Percentiles rank a stretch among this genome's conserved stretches.
Conservation (phyloP, 2,888 invertebrate species). For the Apantesis nais region DNA sequence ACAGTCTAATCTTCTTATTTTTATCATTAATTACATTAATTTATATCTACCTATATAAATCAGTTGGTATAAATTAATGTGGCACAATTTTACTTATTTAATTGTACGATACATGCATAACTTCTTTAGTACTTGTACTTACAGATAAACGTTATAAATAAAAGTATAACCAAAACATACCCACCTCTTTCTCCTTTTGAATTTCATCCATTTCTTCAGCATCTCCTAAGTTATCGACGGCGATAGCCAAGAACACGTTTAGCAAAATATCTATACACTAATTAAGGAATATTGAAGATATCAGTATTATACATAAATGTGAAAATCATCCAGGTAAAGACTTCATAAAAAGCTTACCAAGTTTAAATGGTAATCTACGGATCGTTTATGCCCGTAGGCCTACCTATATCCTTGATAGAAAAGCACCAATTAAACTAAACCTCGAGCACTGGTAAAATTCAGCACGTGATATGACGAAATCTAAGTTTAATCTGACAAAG, state of each 20-base stretch:
- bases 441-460: not conserved
- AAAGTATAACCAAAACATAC: slow-evolving; percentile 9
- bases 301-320: not conserved
- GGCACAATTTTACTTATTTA: not conserved
- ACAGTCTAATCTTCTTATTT: not conserved
- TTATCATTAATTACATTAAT: too few species aligned
- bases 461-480: not conserved
- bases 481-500: slow-evolving; percentile 74
- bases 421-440: not conserved
- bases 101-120: not conserved
- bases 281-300: slow-evolving; percentile 42
- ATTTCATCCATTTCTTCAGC: slow-evolving; percentile 98
- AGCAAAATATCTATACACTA: slow-evolving; percentile 93
- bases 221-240: slow-evolving; percentile 99
- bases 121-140: not conserved
- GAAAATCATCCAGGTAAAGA: not conserved
- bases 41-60: too few species aligned
- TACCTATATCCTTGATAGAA: too few species aligned
- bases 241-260: slow-evolving; percentile 99
- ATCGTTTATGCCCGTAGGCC: too few species aligned
- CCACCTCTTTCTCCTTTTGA: slow-evolving; percentile 94
- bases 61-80: not conserved
- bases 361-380: not conserved
- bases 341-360: not conserved
- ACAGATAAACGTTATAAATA: not conserved